Percentiles rank a stretch among this genome's conserved stretches.
Conservation (phyloP, 2,888 invertebrate genomes). For the Linnaemya tessellans region DNA sequence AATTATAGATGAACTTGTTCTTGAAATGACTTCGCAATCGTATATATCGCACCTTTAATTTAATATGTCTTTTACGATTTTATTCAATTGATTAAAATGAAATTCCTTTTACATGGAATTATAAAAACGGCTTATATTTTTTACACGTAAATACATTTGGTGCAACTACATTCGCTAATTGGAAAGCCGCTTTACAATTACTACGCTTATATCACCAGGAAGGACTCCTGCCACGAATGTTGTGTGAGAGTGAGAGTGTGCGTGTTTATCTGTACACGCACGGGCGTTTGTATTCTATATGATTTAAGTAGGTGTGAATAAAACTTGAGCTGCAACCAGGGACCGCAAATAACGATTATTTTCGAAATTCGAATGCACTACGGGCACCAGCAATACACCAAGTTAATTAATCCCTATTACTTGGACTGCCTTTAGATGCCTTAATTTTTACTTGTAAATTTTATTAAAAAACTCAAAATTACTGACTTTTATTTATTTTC, state of each 20-base stretch:
- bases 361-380: too few species aligned
- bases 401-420: too few species aligned
- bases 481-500: too few species aligned
- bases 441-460: too few species aligned
- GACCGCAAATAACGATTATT: too few species aligned
- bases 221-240: too few species aligned
- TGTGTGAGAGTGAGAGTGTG: too few species aligned
- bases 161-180: neutral
- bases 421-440: too few species aligned
- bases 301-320: neutral
- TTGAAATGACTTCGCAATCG: neutral
- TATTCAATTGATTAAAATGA: neutral
- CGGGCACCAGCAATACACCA: too few species aligned
- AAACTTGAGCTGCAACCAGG: neutral
- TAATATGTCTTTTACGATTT: neutral
- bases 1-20: neutral
- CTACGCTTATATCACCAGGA: neutral
- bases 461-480: too few species aligned
- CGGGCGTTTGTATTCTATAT: too few species aligned
- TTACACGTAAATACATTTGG: neutral
- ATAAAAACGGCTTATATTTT: neutral
- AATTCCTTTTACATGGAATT: neutral
- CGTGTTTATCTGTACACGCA: too few species aligned
- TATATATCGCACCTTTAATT: neutral
- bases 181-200: neutral